Percentiles rank a stretch among this genome's conserved stretches.
These are phyloP conservation scores for Apis laboriosa DNA, from an alignment of 1,140 invertebrate species.

Conservation along the genomic window DNA sequence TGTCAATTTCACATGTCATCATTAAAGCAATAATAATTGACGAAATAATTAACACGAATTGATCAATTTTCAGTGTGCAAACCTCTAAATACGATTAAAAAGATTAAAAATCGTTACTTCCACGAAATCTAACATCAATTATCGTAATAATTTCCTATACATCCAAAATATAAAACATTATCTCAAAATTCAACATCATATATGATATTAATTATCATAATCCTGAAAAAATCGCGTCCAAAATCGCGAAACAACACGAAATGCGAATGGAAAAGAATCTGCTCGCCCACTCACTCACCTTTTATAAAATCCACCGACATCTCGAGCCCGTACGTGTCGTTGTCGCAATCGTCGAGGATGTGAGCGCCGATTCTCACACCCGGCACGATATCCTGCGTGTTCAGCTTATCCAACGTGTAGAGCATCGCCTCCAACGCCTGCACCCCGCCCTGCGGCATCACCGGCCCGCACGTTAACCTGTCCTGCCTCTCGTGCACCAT, in stretches of 20 bases:
- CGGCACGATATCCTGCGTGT: slow-evolving; percentile 85
- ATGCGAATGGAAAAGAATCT: too few species aligned
- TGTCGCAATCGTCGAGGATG: slow-evolving; percentile 97
- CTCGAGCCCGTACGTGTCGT: slow-evolving; percentile 97
- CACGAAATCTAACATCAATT: too few species aligned
- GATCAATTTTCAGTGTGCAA: too few species aligned
- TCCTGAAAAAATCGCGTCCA: not conserved
- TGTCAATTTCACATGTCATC: too few species aligned
- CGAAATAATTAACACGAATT: too few species aligned
- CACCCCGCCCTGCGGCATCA: slow-evolving; percentile 97
- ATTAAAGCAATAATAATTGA: too few species aligned
- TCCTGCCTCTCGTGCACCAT: slow-evolving; percentile 97
- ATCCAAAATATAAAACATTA: too few species aligned
- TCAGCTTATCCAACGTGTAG: slow-evolving; percentile 93
- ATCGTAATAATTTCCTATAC: too few species aligned
- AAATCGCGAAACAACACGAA: not conserved
- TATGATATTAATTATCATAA: not conserved
- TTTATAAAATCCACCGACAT: slow-evolving; percentile 99
- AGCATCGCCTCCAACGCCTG: slow-evolving; percentile 96
- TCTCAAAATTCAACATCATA: too few species aligned
- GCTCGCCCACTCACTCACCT: slow-evolving; percentile 84
- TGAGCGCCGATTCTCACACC: slow-evolving; percentile 93
- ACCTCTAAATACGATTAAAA: too few species aligned
- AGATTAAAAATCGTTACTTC: too few species aligned
- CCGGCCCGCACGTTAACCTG: slow-evolving; percentile 90